A percentile compares a stretch with the other conserved stretches of the same genome.
phyloP scores from a whole-genome alignment of 2,888 invertebrate genomes.

The Poecilus cupreus region DNA sequence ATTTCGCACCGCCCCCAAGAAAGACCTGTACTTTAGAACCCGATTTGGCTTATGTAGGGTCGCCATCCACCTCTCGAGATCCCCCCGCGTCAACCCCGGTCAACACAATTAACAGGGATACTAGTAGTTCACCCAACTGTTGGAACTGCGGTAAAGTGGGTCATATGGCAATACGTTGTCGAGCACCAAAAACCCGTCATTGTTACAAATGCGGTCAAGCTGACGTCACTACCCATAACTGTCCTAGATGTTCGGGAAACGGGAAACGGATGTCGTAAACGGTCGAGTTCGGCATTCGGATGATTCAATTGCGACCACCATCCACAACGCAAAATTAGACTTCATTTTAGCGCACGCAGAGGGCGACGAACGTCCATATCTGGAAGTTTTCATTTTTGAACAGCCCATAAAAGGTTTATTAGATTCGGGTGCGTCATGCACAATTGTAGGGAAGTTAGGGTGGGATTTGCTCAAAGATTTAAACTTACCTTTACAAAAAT shows the following conservation, averaged over 20 bases:
- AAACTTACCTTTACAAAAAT: not conserved
- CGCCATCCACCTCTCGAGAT: not conserved
- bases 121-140: not conserved
- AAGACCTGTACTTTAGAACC: not conserved
- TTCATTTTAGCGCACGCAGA: not conserved
- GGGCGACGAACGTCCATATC: constrained; percentile 3
- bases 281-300: not conserved
- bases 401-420: not conserved
- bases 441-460: not conserved
- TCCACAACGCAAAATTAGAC: not conserved
- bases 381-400: not conserved
- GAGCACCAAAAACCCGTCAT: not conserved
- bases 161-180: not conserved
- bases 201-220: not conserved
- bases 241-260: not conserved
- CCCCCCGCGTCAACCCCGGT: not conserved
- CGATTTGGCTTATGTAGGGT: not conserved
- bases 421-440: constrained; percentile 5
- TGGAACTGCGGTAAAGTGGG: constrained; percentile 18
- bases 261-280: not conserved
- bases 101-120: not conserved
- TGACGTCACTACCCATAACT: not conserved
- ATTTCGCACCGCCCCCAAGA: not conserved
- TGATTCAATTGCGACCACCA: not conserved
- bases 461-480: not conserved